phyloP scores from a whole-genome alignment of 92 coral and sea anemone species.

The Blastomussa wellsi region DNA sequence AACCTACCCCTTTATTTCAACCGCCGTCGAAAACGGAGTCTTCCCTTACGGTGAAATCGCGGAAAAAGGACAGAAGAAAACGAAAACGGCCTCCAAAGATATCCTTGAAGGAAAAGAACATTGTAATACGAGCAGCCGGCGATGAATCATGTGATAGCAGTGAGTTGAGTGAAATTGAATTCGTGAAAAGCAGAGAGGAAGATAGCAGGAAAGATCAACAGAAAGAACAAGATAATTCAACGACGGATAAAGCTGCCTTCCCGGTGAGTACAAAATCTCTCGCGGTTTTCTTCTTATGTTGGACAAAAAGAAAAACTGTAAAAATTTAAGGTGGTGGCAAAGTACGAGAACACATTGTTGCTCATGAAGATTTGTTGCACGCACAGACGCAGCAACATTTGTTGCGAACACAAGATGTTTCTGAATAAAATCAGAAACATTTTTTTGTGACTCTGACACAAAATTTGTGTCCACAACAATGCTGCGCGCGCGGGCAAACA shows the following conservation, averaged over 20 bases:
- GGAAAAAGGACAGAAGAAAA: constrained; percentile 39
- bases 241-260: constrained; percentile 38
- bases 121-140: constrained; percentile 62
- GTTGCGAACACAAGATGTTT: too few species aligned
- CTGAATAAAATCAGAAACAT: too few species aligned
- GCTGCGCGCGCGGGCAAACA: too few species aligned
- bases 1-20: not conserved
- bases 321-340: too few species aligned
- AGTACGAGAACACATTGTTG: too few species aligned
- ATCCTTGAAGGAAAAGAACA: constrained; percentile 33
- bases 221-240: constrained; percentile 7
- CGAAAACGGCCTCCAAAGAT: constrained; percentile 52
- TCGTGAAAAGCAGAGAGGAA: constrained; percentile 23
- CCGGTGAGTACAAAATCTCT: constrained; percentile 42
- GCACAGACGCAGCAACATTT: too few species aligned
- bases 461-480: too few species aligned
- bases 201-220: constrained; percentile 11
- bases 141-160: constrained; percentile 84
- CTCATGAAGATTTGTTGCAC: too few species aligned
- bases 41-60: constrained; percentile 6
- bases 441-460: too few species aligned
- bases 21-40: constrained; percentile 1
- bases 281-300: not conserved
- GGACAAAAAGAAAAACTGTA: not conserved
- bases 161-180: constrained; percentile 62